These are phyloP conservation scores for Spongilla lacustris DNA, from an alignment of 37 sponge, comb jelly and placozoan genomes.

Conservation along the genomic window DNA sequence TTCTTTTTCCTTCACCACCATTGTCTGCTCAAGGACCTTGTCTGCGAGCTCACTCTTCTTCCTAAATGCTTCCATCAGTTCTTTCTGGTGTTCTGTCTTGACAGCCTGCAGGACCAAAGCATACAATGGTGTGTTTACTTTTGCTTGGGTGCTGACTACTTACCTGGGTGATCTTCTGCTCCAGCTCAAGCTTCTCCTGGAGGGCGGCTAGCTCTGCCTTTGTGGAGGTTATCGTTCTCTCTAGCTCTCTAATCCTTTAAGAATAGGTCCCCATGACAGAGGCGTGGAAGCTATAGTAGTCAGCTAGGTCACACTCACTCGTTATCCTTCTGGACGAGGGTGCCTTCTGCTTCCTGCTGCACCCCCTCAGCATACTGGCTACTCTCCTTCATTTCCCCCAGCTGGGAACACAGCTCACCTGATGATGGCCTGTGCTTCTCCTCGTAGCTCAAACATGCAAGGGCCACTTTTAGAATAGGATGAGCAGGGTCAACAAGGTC, in stretches of 20 bases:
- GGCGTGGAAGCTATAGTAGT: too few species aligned
- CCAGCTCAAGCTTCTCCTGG: neutral
- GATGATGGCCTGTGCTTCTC: constrained; percentile 3
- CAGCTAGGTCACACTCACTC: too few species aligned
- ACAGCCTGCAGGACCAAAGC: neutral
- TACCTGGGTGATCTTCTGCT: neutral
- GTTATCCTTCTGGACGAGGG: neutral
- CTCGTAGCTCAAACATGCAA: constrained; percentile 12
- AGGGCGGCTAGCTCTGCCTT: neutral
- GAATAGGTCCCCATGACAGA: too few species aligned
- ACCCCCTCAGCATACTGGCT: neutral
- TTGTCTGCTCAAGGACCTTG: neutral
- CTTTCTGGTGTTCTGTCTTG: neutral
- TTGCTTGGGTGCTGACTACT: neutral
- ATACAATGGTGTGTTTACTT: too few species aligned
- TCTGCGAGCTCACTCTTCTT: neutral
- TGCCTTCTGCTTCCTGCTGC: neutral
- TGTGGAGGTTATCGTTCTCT: neutral
- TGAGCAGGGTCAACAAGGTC: constrained; percentile 9
- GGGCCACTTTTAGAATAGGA: constrained; percentile 7
- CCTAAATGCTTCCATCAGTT: neutral
- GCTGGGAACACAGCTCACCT: constrained; percentile 6
- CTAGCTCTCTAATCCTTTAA: too few species aligned
- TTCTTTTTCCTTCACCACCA: neutral
- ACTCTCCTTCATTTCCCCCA: constrained; percentile 5